A percentile compares a stretch with the other conserved stretches of the same genome.
phyloP scores from a whole-genome alignment of 1,140 invertebrate genomes.

The Lepidurus apus region DNA sequence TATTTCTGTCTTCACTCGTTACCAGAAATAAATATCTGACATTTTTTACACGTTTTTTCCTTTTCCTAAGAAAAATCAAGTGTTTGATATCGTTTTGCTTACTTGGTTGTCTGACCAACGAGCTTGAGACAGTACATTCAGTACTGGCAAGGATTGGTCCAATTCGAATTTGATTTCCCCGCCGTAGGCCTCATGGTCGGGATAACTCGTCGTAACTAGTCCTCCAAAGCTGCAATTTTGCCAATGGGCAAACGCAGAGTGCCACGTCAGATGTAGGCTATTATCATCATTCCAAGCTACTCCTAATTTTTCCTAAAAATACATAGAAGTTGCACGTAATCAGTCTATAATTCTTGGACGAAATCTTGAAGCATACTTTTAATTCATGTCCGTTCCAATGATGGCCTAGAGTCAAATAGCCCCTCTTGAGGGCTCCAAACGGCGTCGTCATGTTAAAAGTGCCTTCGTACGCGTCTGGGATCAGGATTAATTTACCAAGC shows the following conservation, averaged over 20 bases:
- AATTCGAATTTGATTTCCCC: not conserved
- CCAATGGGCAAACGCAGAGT: not conserved
- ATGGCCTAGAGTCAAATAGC: not conserved
- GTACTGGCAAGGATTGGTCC: not conserved
- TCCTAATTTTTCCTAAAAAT: not conserved
- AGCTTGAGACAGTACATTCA: not conserved
- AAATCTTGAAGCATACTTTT: not conserved
- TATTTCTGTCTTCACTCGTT: no score
- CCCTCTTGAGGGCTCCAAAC: slow-evolving; percentile 25
- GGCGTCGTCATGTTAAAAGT: slow-evolving; percentile 14
- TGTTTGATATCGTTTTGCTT: not conserved
- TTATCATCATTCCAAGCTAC: not conserved
- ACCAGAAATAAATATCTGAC: no score
- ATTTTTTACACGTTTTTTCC: not conserved
- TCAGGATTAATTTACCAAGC: not conserved
- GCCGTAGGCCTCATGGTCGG: not conserved
- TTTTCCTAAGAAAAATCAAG: not conserved
- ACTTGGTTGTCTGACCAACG: not conserved
- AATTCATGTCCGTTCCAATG: not conserved
- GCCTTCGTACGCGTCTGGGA: not conserved
- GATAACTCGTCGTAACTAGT: not conserved
- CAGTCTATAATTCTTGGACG: not conserved
- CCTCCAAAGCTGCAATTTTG: not conserved
- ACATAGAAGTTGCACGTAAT: no score
- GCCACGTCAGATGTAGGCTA: not conserved